phyloP scores from a whole-genome alignment of 2,888 invertebrate genomes.

The Hypselothyrea guttata region DNA sequence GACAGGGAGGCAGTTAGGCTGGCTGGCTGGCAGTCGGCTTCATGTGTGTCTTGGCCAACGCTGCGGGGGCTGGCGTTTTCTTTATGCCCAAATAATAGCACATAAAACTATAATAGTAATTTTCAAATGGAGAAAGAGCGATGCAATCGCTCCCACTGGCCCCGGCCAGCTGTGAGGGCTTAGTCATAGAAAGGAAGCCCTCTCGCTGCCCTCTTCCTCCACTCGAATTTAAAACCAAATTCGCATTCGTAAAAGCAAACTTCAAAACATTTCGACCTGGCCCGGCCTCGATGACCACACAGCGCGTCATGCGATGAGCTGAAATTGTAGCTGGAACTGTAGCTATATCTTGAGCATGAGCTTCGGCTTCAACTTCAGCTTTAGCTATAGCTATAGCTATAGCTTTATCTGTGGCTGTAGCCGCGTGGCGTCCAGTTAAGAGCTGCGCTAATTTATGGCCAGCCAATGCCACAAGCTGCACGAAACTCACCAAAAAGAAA shows the following conservation, averaged over 20 bases:
- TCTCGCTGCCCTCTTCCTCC: slow-evolving; percentile 7
- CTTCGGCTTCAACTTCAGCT: slow-evolving; percentile 6
- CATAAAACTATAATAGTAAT: slow-evolving; percentile 77
- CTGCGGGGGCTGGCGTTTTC: slow-evolving; percentile 71
- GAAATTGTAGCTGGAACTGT: slow-evolving; percentile 43
- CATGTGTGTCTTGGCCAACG: slow-evolving; percentile 61
- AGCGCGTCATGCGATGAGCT: slow-evolving; percentile 53
- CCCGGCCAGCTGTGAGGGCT: slow-evolving; percentile 67
- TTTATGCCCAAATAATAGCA: slow-evolving; percentile 76
- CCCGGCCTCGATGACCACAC: slow-evolving; percentile 59
- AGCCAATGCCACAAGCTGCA: slow-evolving; percentile 74
- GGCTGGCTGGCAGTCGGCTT: slow-evolving; percentile 9
- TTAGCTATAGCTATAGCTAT: slow-evolving; percentile 31
- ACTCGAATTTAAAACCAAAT: not conserved
- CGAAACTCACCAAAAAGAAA: slow-evolving; percentile 48
- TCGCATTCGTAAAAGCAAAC: not conserved
- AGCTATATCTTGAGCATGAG: slow-evolving; percentile 5
- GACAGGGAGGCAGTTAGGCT: not conserved
- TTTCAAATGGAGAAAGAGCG: slow-evolving; percentile 73
- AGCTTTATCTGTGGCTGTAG: slow-evolving; percentile 25
- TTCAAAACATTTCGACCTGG: slow-evolving; percentile 18
- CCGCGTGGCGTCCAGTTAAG: slow-evolving; percentile 69
- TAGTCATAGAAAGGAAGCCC: slow-evolving; percentile 69
- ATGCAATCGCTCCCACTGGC: slow-evolving; percentile 56
- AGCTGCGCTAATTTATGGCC: slow-evolving; percentile 66